Conservation (phyloP, 2,113 vertebrate species). For the Cyprinodon tularosa region DNA sequence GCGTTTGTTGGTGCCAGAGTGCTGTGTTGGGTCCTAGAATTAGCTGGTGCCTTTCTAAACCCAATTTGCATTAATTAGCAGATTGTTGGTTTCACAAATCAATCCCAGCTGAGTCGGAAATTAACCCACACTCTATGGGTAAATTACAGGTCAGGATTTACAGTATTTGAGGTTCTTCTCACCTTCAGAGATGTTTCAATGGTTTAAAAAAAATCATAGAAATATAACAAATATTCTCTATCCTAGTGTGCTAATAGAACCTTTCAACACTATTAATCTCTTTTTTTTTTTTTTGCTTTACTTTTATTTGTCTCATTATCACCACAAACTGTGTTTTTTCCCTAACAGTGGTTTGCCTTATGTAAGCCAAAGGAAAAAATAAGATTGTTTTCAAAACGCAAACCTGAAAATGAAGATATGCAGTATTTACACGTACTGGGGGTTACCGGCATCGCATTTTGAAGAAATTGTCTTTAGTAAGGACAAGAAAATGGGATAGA, state of each 20-base stretch:
- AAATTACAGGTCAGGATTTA: constrained; percentile 26
- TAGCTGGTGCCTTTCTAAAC: constrained; percentile 41
- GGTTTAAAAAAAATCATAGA: constrained; percentile 21
- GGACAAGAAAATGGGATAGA: neutral
- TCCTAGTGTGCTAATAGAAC: constrained; percentile 36
- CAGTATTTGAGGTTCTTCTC: constrained; percentile 16
- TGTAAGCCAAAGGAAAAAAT: neutral
- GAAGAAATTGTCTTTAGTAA: neutral
- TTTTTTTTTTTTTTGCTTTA: neutral
- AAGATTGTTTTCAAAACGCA: neutral
- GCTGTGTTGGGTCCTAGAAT: constrained; percentile 30
- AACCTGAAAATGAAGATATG: neutral
- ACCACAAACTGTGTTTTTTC: neutral
- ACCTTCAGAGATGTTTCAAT: constrained; percentile 35
- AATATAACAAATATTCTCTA: constrained; percentile 57
- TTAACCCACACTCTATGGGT: constrained; percentile 1
- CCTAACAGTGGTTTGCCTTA: neutral
- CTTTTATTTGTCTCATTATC: neutral
- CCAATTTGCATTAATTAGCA: constrained; percentile 50
- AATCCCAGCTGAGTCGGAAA: constrained; percentile 12
- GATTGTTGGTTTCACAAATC: constrained; percentile 41
- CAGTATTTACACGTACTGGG: neutral
- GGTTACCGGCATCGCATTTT: too few species aligned
- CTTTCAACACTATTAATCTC: neutral
- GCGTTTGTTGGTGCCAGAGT: constrained; percentile 33